Percentiles rank a stretch among this genome's conserved stretches.
These are phyloP conservation scores for Drosophila anomalata DNA, from an alignment of 2,888 invertebrate genomes.

Conservation along the genomic window DNA sequence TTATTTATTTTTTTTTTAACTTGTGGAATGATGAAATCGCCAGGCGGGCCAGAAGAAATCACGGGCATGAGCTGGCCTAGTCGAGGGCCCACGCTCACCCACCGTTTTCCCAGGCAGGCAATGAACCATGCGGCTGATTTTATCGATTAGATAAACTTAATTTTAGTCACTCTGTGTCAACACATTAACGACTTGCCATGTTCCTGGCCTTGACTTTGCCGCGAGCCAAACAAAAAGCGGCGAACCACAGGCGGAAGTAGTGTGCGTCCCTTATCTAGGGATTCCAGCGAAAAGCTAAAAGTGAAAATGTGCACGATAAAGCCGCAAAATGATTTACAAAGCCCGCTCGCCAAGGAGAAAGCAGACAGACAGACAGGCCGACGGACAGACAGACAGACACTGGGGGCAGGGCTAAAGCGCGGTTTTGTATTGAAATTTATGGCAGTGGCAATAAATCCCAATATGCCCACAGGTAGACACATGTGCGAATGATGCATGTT, in stretches of 20 bases:
- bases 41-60: constrained; percentile 44
- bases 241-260: constrained; percentile 58
- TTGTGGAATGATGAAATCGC: constrained; percentile 38
- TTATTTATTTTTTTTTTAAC: constrained; percentile 24
- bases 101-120: constrained; percentile 34
- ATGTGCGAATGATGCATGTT: constrained; percentile 33
- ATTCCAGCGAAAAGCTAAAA: constrained; percentile 58
- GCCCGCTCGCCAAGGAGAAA: constrained; percentile 34
- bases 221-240: constrained; percentile 9
- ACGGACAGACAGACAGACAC: constrained; percentile 6
- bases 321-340: constrained; percentile 71
- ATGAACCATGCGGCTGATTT: constrained; percentile 43
- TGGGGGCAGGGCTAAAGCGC: constrained; percentile 43
- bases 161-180: constrained; percentile 65
- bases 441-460: constrained; percentile 63
- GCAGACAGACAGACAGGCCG: constrained; percentile 7
- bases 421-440: constrained; percentile 69
- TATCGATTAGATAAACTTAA: constrained; percentile 79
- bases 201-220: constrained; percentile 68
- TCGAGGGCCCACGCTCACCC: constrained; percentile 11
- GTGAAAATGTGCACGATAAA: constrained; percentile 70
- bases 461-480: constrained; percentile 31
- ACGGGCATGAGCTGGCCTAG: constrained; percentile 13
- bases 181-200: constrained; percentile 27
- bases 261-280: constrained; percentile 37